These are phyloP conservation scores for Lasioglossum vierecki DNA, from an alignment of 2,888 invertebrate species.

Conservation along the genomic window DNA sequence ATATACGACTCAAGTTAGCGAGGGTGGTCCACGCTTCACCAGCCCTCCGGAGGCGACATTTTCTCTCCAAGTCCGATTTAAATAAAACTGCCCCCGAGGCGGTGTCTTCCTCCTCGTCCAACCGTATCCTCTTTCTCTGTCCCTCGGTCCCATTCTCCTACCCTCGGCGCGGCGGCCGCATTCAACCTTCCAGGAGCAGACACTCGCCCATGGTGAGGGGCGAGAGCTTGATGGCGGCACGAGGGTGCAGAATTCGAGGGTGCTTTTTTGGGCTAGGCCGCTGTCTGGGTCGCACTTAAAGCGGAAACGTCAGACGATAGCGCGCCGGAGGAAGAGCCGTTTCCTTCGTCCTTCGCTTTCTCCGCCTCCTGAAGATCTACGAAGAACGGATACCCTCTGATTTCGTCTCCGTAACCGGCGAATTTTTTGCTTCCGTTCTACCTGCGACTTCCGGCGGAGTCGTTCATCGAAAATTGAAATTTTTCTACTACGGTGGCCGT, in stretches of 20 bases:
- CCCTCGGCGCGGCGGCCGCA: conserved; percentile 8
- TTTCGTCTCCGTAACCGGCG: conserved; percentile 28
- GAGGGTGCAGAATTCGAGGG: conserved; percentile 53
- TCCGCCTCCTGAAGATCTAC: neutral
- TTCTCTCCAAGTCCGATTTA: conserved; percentile 63
- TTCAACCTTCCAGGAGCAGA: conserved; percentile 41
- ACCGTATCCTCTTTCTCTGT: conserved; percentile 22
- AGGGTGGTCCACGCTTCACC: conserved; percentile 25
- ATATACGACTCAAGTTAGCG: conserved; percentile 47
- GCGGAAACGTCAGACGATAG: conserved; percentile 56
- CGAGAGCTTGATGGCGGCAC: conserved; percentile 19
- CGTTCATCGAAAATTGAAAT: neutral
- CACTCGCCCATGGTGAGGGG: conserved; percentile 13
- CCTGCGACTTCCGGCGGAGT: conserved; percentile 7
- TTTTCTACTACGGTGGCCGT: neutral
- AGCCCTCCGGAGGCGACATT: conserved; percentile 50
- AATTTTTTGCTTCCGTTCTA: conserved; percentile 24
- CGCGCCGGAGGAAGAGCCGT: conserved; percentile 4
- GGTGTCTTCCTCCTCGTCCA: conserved; percentile 37
- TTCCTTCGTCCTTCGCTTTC: neutral
- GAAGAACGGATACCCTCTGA: conserved; percentile 25
- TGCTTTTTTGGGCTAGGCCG: conserved; percentile 45
- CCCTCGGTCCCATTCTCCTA: conserved; percentile 8
- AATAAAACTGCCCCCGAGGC: conserved; percentile 68
- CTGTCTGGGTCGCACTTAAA: conserved; percentile 62